Conservation (phyloP, 2,797 vertebrate species). For the Pseudomugil gertrudae region DNA sequence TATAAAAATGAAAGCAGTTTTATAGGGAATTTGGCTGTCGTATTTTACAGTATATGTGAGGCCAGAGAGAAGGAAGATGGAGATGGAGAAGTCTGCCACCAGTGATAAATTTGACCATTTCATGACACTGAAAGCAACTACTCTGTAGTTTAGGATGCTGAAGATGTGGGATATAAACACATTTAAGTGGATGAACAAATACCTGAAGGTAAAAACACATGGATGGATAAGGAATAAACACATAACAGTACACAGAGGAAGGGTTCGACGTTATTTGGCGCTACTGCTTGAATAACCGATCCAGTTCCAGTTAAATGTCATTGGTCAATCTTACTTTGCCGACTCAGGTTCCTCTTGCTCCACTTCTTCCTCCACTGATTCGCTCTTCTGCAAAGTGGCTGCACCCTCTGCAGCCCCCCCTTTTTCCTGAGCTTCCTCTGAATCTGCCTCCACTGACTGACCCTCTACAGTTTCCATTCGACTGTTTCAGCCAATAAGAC, state of each 20-base stretch:
- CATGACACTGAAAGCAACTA: background rate
- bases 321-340: slow-evolving; percentile 64
- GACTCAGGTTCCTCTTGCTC: slow-evolving; percentile 41
- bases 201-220: background rate
- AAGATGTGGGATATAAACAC: background rate
- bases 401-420: slow-evolving; percentile 7
- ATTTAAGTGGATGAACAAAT: background rate
- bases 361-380: slow-evolving; percentile 63
- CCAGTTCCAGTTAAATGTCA: background rate
- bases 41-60: background rate
- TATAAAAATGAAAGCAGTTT: background rate
- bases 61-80: no score
- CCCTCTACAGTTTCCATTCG: slow-evolving; percentile 40
- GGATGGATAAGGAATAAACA: background rate
- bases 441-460: slow-evolving; percentile 50
- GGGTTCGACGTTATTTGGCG: slow-evolving; percentile 14
- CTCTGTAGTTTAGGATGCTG: background rate
- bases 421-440: slow-evolving; percentile 44
- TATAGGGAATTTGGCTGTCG: background rate
- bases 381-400: slow-evolving; percentile 42
- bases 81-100: no score
- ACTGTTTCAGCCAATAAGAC: slow-evolving; percentile 48
- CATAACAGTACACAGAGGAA: slow-evolving; percentile 51
- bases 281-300: background rate
- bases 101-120: no score